A percentile compares a stretch with the other conserved stretches of the same genome.
phyloP scores from a whole-genome alignment of 2,113 vertebrate genomes.

The Nipponia nippon region DNA sequence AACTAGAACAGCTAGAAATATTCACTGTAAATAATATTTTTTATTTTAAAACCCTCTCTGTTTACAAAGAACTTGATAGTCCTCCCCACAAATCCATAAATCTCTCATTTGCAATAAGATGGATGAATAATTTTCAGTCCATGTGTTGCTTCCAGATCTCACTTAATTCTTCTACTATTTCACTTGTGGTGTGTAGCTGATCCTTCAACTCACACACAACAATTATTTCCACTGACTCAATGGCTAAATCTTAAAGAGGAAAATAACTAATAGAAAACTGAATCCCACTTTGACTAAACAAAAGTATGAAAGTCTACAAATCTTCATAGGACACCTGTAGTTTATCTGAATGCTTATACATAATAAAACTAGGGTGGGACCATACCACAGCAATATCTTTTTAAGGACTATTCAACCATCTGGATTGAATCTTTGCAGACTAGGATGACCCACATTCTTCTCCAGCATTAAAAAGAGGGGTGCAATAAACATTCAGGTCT shows the following conservation, averaged over 20 bases:
- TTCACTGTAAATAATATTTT: neutral
- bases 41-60: neutral
- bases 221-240: neutral
- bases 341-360: neutral
- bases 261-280: neutral
- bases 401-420: neutral
- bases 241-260: neutral
- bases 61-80: neutral
- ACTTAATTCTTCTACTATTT: neutral
- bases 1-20: neutral
- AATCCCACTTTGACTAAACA: neutral
- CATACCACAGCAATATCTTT: neutral
- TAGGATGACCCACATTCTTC: neutral
- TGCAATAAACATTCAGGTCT: neutral
- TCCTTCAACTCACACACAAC: neutral
- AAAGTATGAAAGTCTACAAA: neutral
- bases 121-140: neutral
- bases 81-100: neutral
- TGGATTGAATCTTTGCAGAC: neutral
- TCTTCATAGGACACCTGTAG: neutral
- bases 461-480: neutral
- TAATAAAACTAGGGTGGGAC: neutral
- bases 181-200: neutral
- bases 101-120: neutral
- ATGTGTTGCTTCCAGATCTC: neutral